Percentiles rank a stretch among this genome's conserved stretches.
Conservation (phyloP, 2,113 vertebrate species). For the Microcebus griseorufus region DNA sequence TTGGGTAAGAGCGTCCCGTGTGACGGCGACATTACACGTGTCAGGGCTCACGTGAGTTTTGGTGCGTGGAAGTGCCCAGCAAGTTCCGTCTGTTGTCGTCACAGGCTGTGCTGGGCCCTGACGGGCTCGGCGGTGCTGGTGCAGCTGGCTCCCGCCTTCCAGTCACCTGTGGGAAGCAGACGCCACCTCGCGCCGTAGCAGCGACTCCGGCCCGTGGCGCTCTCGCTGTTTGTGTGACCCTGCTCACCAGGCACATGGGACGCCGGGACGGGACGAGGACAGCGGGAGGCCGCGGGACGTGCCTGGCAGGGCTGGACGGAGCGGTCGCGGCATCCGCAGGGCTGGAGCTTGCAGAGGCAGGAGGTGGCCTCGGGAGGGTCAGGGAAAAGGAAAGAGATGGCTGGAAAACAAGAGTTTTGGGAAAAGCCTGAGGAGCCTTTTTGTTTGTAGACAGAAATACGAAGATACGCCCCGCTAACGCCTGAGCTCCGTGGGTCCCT, state of each 20-base stretch:
- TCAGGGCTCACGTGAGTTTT: neutral
- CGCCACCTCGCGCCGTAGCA: neutral
- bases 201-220: neutral
- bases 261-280: neutral
- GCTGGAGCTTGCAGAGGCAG: neutral
- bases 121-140: too few species aligned
- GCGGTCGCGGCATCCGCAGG: rapidly evolving
- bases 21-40: neutral
- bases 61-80: neutral
- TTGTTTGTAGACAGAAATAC: neutral
- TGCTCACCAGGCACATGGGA: neutral
- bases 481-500: rapidly evolving
- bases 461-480: neutral
- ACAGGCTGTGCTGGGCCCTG: neutral
- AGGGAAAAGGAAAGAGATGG: neutral
- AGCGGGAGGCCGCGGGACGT: neutral
- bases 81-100: neutral
- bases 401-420: neutral
- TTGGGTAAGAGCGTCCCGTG: neutral
- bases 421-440: neutral
- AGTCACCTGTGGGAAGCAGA: neutral
- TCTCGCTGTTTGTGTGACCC: neutral
- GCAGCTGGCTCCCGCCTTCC: neutral
- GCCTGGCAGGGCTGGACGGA: neutral
- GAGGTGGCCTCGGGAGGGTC: neutral